Conservation (phyloP, 2,113 vertebrate species). For the Xenopus laevis region DNA sequence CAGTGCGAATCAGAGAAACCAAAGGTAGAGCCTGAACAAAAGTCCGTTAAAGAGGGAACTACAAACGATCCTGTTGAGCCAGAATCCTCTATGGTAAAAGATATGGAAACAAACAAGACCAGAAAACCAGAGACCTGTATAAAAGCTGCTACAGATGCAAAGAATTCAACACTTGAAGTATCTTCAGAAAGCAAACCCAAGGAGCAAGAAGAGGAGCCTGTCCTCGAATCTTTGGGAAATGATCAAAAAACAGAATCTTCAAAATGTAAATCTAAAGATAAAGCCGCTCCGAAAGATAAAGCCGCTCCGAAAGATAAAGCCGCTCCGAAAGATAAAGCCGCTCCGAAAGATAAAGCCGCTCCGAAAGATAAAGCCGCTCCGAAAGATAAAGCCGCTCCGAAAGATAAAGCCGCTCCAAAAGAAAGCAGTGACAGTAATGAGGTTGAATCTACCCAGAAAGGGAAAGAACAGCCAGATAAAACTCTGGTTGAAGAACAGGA, state of each 20-base stretch:
- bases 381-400: not conserved
- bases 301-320: not conserved
- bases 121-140: not conserved
- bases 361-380: not conserved
- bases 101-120: not conserved
- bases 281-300: not conserved
- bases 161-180: not conserved
- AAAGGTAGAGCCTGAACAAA: not conserved
- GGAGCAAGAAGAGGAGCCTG: not conserved
- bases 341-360: not conserved
- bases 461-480: slow-evolving; percentile 45
- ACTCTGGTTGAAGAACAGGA: slow-evolving; percentile 47
- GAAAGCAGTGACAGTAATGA: not conserved
- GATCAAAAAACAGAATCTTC: not conserved
- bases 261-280: slow-evolving; percentile 4
- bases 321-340: not conserved
- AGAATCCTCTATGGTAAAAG: not conserved
- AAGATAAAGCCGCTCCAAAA: not conserved
- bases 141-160: slow-evolving; percentile 2
- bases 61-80: not conserved
- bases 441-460: slow-evolving; percentile 36
- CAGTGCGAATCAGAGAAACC: not conserved
- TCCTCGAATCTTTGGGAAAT: not conserved
- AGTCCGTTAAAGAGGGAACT: not conserved
- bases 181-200: not conserved